Percentiles rank a stretch among this genome's conserved stretches.
These are phyloP conservation scores for Mionectes olivaceus DNA, from an alignment of 2,797 vertebrate genomes.

Conservation along the genomic window DNA sequence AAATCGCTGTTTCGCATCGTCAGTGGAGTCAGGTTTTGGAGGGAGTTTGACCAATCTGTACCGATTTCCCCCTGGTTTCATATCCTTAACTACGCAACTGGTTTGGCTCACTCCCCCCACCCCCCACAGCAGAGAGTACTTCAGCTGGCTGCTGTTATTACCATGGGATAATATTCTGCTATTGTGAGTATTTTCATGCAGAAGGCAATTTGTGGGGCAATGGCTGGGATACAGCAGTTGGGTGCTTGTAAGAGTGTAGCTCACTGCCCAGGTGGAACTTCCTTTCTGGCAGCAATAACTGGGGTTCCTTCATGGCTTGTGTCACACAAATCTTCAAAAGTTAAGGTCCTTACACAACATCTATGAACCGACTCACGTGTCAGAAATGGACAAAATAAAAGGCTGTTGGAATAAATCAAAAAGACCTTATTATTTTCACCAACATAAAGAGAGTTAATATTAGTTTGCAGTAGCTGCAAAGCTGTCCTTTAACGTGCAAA, in stretches of 20 bases:
- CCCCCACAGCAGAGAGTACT: fast-evolving
- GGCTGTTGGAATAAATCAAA: not conserved
- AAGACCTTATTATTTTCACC: not conserved
- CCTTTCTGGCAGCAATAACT: not conserved
- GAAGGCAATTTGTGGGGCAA: not conserved
- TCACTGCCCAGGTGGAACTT: not conserved
- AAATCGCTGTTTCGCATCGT: not conserved
- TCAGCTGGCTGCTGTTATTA: not conserved
- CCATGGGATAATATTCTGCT: not conserved
- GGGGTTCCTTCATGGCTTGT: not conserved
- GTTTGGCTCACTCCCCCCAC: not conserved
- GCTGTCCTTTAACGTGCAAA: not conserved
- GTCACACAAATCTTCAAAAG: not conserved
- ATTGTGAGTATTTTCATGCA: not conserved
- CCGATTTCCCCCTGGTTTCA: not conserved
- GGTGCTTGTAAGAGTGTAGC: fast-evolving
- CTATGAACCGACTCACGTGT: fast-evolving
- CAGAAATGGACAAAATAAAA: not conserved
- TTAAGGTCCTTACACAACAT: not conserved
- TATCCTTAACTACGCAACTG: fast-evolving
- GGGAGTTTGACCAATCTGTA: not conserved
- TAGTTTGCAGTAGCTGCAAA: not conserved
- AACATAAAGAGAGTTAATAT: not conserved
- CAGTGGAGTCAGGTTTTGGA: fast-evolving
- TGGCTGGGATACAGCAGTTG: not conserved